These are phyloP conservation scores for Monopterus albus DNA, from an alignment of 2,113 vertebrate species.

Conservation along the genomic window DNA sequence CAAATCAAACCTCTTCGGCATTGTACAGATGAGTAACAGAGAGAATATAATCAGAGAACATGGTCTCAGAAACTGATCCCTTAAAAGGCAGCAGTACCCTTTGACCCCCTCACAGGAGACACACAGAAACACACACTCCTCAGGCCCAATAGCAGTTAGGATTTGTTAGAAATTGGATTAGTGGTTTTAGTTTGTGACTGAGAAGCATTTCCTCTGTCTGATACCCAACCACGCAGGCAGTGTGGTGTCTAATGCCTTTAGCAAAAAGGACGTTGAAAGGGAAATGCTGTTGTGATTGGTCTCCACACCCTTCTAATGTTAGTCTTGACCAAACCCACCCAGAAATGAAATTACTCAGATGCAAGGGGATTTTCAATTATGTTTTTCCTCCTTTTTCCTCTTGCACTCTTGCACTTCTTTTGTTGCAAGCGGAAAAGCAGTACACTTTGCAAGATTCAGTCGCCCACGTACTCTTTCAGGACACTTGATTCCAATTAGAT, in stretches of 20 bases:
- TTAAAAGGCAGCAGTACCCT: constrained; percentile 48
- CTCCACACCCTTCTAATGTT: constrained; percentile 75
- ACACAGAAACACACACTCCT: constrained; percentile 41
- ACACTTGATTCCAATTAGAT: constrained; percentile 86
- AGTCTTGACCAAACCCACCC: constrained; percentile 70
- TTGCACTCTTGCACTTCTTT: constrained; percentile 38
- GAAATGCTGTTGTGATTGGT: constrained; percentile 70
- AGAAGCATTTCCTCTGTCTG: constrained; percentile 59
- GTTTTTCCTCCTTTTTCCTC: constrained; percentile 42
- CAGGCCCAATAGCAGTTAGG: constrained; percentile 79
- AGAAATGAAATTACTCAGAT: constrained; percentile 74
- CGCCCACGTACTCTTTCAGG: constrained; percentile 79
- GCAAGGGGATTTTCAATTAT: constrained; percentile 69
- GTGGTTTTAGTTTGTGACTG: constrained; percentile 57
- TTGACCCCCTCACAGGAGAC: constrained; percentile 58
- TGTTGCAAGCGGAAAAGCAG: constrained; percentile 79
- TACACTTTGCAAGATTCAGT: constrained; percentile 76
- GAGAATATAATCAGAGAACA: constrained; percentile 10
- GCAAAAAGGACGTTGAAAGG: constrained; percentile 65
- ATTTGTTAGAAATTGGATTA: constrained; percentile 79
- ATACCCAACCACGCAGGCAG: constrained; percentile 42
- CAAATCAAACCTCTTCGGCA: not conserved
- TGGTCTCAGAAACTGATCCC: constrained; percentile 33
- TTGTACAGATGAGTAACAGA: constrained; percentile 20
- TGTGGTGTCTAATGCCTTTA: constrained; percentile 51